These are phyloP conservation scores for Varanus komodoensis DNA, from an alignment of 2,113 vertebrate species.

Conservation along the genomic window DNA sequence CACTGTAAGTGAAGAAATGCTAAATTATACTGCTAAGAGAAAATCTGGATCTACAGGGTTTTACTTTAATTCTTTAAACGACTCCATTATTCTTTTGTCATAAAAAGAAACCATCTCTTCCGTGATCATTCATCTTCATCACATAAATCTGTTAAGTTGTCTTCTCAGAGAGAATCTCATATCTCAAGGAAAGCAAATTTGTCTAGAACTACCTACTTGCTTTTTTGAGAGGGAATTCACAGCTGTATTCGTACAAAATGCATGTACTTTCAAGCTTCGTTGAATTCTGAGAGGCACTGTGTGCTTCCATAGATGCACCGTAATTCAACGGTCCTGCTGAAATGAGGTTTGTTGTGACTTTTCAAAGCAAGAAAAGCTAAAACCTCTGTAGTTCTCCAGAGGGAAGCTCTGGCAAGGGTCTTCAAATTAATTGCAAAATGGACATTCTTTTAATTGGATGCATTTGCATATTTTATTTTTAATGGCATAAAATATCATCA, in stretches of 20 bases:
- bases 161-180: conserved; percentile 12
- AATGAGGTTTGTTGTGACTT: conserved; percentile 29
- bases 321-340: conserved; percentile 38
- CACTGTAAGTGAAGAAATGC: background rate
- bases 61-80: background rate
- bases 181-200: conserved; percentile 39
- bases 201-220: conserved; percentile 15
- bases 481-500: conserved; percentile 10
- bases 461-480: conserved; percentile 19
- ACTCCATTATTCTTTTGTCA: background rate
- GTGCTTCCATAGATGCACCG: conserved; percentile 46
- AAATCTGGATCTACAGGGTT: background rate
- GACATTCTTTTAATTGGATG: conserved; percentile 15
- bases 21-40: background rate
- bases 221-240: conserved; percentile 54
- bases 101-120: conserved; percentile 15
- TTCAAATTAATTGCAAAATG: conserved; percentile 36
- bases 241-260: conserved; percentile 47
- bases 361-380: conserved; percentile 20
- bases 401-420: background rate
- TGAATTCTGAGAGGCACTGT: conserved; percentile 48
- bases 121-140: conserved; percentile 20
- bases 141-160: conserved; percentile 21
- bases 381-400: conserved; percentile 11
- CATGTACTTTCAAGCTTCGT: conserved; percentile 40